phyloP scores from a whole-genome alignment of 2,113 vertebrate species.

The Xiphophorus maculatus region DNA sequence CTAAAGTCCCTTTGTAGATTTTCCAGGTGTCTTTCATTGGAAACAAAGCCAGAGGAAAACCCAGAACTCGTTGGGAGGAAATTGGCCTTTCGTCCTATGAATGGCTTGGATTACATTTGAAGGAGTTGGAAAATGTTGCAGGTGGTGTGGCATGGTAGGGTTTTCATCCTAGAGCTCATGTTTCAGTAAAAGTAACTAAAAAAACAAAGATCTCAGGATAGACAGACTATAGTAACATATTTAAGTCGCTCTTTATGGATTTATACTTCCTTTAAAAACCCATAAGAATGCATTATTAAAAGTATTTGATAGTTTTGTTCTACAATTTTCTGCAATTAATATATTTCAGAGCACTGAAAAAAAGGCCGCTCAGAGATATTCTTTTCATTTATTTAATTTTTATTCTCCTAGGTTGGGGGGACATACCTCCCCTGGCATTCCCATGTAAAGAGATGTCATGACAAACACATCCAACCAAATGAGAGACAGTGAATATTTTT shows the following conservation, averaged over 20 bases:
- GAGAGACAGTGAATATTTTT: slow-evolving; percentile 76
- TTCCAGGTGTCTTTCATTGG: background rate
- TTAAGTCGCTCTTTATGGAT: no score
- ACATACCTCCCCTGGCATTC: slow-evolving; percentile 80
- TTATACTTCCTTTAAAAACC: no score
- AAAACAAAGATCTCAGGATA: no score
- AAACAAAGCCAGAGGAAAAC: no score
- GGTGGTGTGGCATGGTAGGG: background rate
- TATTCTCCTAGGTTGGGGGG: slow-evolving; percentile 79
- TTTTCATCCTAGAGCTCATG: background rate
- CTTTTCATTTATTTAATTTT: slow-evolving; percentile 75
- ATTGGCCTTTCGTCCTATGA: background rate
- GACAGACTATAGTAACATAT: no score
- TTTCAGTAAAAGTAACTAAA: no score
- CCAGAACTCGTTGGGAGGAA: background rate
- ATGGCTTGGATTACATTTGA: background rate
- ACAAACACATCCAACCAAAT: slow-evolving; percentile 83
- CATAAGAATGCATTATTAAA: no score
- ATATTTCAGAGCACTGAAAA: background rate
- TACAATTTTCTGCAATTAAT: background rate
- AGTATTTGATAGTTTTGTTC: background rate
- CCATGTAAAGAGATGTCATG: slow-evolving; percentile 83
- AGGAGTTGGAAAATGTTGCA: background rate
- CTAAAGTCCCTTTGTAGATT: no score
- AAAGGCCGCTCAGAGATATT: slow-evolving; percentile 45